phyloP scores from a whole-genome alignment of 2,888 invertebrate genomes.

The Escarpia spicata region DNA sequence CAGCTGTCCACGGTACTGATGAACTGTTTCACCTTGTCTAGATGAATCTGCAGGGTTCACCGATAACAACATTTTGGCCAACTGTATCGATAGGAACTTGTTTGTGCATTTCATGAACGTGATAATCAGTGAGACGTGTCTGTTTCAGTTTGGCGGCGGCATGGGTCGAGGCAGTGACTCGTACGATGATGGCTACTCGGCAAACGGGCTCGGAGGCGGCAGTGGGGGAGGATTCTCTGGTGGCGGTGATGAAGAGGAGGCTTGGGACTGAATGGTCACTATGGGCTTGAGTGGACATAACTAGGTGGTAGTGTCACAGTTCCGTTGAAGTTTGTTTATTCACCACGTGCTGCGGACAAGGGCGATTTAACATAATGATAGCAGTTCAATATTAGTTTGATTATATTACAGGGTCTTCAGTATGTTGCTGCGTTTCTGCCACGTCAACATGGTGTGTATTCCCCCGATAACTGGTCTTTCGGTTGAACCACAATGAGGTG shows the following conservation, averaged over 20 bases:
- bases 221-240: background rate
- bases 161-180: background rate
- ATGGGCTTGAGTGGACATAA: background rate
- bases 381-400: background rate
- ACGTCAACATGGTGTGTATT: background rate
- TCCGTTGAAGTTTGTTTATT: background rate
- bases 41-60: no score
- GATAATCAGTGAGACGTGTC: background rate
- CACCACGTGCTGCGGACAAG: background rate
- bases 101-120: background rate
- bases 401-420: background rate
- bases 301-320: background rate
- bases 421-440: background rate
- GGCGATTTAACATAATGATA: background rate
- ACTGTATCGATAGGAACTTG: background rate
- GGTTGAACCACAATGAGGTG: background rate
- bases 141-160: background rate
- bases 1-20: no score
- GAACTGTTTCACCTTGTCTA: no score
- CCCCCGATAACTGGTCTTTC: background rate
- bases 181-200: background rate
- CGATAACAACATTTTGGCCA: background rate
- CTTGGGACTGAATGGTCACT: slow-evolving; percentile 22
- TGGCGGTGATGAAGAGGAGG: slow-evolving; percentile 21
- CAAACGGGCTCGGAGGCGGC: background rate